Evolutionary conservation across 2,888 invertebrate genomes (phyloP), one percentile per base, ranked within the genome.

Genomic region (Drosophila differens): DNA sequence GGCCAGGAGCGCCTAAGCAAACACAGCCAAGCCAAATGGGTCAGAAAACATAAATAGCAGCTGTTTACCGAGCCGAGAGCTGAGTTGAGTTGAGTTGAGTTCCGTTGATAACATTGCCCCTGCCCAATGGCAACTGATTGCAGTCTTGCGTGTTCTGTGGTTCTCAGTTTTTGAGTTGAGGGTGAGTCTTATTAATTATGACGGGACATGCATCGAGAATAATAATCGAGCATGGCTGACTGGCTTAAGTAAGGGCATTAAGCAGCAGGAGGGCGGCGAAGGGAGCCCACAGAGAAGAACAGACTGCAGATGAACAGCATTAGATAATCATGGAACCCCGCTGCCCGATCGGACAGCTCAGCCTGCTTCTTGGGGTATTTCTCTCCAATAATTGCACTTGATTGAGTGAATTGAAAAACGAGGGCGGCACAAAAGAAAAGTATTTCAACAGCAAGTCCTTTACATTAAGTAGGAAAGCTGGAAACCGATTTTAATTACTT

Each of bases 131-230:
- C 66, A 82, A 85, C 85, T 85, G 85, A 85, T 85, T 88, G 75
- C 89, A 71, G 74, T 79, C 74, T 85, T 88, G 85, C 79, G 73
- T 84, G 84, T 41, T 73, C 33, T 28, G 32, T 49, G 25, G 60
- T n/a, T 41, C 53, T 22, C 25, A 4, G 54, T 39, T 47, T 47
- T 54, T 32, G 49, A n/a, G 41, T 63, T 54, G 67, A 76, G 82
- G 80, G 81, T 70, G 87, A 85, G 79, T 60, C 85, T 81, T 87
- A 87, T 85, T 85, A 85, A 85, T 85, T 85, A 85, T 85, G 85
- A 81, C 82, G 85, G 83, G 61, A 74, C 85, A 81, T 85, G 87
- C 79, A 79, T 82, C 84, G 87, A 82, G 79, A 84, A 85, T 76
- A 79, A 82, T 66, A 69, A 77, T 71, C 72, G 69, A 49, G 37